phyloP scores from a whole-genome alignment of 2,113 vertebrate species.

The Ammodytes marinus region DNA sequence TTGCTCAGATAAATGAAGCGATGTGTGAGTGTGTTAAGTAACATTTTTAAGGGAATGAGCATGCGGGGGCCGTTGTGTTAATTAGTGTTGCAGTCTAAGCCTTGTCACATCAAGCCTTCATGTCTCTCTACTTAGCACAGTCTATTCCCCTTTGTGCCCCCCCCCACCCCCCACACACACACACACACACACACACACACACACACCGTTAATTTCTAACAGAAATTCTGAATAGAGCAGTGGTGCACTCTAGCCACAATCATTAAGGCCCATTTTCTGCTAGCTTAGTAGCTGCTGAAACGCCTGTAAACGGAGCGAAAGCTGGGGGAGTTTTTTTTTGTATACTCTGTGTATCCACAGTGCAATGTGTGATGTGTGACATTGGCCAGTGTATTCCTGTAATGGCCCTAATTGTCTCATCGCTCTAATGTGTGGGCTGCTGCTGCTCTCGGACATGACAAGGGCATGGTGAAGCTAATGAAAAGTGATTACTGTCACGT shows the following conservation, averaged over 20 bases:
- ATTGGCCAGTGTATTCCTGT: conserved; percentile 70
- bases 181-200: neutral
- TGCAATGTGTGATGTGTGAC: conserved; percentile 65
- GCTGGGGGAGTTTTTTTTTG: conserved; percentile 35
- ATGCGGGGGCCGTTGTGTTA: conserved; percentile 65
- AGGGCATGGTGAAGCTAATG: conserved; percentile 75
- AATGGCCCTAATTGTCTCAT: conserved; percentile 81
- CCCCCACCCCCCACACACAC: conserved; percentile 12
- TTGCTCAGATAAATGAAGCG: conserved; percentile 76
- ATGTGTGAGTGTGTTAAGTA: conserved; percentile 69
- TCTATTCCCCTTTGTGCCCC: conserved; percentile 72
- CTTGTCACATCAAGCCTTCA: conserved; percentile 67
- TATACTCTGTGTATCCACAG: conserved; percentile 48
- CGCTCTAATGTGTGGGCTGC: conserved; percentile 70
- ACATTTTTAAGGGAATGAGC: conserved; percentile 74
- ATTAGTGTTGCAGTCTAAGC: conserved; percentile 72
- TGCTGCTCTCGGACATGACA: conserved; percentile 69
- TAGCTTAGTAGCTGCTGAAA: conserved; percentile 70
- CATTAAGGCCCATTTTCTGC: conserved; percentile 76
- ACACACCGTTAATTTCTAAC: conserved; percentile 70
- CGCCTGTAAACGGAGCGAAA: conserved; percentile 55
- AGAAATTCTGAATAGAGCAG: conserved; percentile 74
- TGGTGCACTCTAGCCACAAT: conserved; percentile 62
- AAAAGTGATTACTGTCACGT: conserved; percentile 75
- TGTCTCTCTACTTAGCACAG: conserved; percentile 64